Evolutionary conservation across 1,140 invertebrate genomes (phyloP).

Genomic region (Galleria mellonella): DNA sequence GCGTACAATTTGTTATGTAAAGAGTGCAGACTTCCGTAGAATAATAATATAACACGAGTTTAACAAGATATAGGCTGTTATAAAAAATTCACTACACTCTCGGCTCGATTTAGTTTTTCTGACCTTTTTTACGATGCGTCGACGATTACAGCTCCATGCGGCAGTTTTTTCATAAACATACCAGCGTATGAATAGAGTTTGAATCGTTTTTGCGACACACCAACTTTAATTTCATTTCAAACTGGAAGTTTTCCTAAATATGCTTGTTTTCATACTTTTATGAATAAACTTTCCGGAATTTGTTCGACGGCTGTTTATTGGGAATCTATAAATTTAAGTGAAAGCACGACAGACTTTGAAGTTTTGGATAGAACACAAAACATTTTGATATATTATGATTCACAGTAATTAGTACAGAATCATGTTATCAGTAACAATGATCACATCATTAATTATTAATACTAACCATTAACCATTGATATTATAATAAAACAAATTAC

Average conservation of each 20-base stretch:
- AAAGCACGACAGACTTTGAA: too few species aligned
- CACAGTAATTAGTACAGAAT: too few species aligned
- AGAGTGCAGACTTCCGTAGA: conserved; percentile 4
- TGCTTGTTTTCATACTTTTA: conserved; percentile 22
- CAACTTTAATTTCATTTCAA: conserved; percentile 28
- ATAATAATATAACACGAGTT: conserved; percentile 16
- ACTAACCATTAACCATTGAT: too few species aligned
- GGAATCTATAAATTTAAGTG: too few species aligned
- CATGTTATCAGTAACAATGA: too few species aligned
- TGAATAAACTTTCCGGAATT: conserved; percentile 19
- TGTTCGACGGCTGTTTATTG: conserved; percentile 13
- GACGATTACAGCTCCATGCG: conserved; percentile 13
- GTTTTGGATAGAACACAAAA: too few species aligned
- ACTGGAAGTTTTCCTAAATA: conserved; percentile 17
- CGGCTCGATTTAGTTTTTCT: conserved; percentile 27
- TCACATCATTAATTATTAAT: too few species aligned
- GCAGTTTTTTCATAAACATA: conserved; percentile 23
- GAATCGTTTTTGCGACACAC: conserved; percentile 3
- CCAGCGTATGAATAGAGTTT: neutral
- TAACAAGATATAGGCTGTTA: conserved; percentile 31
- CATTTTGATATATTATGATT: too few species aligned
- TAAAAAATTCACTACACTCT: conserved; percentile 40
- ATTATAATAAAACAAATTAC: too few species aligned
- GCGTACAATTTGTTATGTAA: conserved; percentile 27
- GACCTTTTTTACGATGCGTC: conserved; percentile 37